These are phyloP conservation scores for Lycodopsis pacificus DNA, from an alignment of 2,797 vertebrate genomes.

Conservation along the genomic window DNA sequence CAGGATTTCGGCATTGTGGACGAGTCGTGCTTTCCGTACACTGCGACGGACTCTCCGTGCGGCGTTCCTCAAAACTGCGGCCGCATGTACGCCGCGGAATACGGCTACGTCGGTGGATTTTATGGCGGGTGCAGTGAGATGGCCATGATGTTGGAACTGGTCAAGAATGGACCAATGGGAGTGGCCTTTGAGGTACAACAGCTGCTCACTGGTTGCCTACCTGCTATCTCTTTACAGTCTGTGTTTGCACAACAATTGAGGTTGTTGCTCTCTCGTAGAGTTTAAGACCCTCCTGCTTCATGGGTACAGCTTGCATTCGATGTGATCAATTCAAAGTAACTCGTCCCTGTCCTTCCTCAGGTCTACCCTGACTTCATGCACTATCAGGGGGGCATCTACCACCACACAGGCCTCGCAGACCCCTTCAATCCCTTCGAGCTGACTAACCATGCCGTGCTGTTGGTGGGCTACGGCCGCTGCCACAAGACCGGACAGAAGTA, in stretches of 20 bases:
- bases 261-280: not conserved
- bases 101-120: slow-evolving; percentile 95
- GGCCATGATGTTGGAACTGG: slow-evolving; percentile 93
- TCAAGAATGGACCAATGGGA: slow-evolving; percentile 89
- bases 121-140: slow-evolving; percentile 95
- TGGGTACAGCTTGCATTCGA: not conserved
- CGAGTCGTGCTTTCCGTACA: slow-evolving; percentile 92
- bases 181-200: slow-evolving; percentile 89
- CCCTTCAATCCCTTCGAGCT: slow-evolving; percentile 92
- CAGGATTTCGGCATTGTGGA: slow-evolving; percentile 97
- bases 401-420: slow-evolving; percentile 91
- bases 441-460: slow-evolving; percentile 95
- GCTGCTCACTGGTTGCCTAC: not conserved
- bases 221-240: not conserved
- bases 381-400: slow-evolving; percentile 93
- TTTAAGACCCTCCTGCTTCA: not conserved
- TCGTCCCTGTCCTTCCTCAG: slow-evolving; percentile 65
- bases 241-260: not conserved
- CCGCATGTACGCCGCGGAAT: slow-evolving; percentile 87
- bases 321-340: not conserved
- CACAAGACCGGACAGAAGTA: slow-evolving; percentile 86
- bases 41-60: slow-evolving; percentile 84
- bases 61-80: slow-evolving; percentile 77
- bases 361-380: slow-evolving; percentile 92
- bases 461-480: slow-evolving; percentile 93